A percentile compares a stretch with the other conserved stretches of the same genome.
Conservation (phyloP, 2,888 invertebrate genomes). For the Chirona hameri region DNA sequence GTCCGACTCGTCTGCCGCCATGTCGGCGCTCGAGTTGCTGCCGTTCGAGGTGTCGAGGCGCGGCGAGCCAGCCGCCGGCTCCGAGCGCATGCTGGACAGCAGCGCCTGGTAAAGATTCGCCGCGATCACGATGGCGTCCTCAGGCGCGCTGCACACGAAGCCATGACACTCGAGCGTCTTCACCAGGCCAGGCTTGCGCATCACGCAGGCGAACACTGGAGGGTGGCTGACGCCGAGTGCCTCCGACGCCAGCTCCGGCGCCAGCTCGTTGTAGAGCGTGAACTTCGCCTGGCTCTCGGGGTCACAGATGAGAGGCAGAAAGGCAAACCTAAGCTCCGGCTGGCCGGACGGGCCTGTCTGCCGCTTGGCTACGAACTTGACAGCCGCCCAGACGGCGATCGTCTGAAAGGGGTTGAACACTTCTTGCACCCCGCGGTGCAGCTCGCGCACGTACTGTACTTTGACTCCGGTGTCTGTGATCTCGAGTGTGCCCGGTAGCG, state of each 20-base stretch:
- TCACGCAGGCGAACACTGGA: slow-evolving; percentile 84
- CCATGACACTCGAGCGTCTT: slow-evolving; percentile 84
- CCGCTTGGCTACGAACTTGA: slow-evolving; percentile 66
- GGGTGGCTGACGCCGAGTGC: slow-evolving; percentile 55
- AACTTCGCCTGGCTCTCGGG: slow-evolving; percentile 49
- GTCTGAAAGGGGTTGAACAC: slow-evolving; percentile 75
- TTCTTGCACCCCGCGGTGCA: slow-evolving; percentile 44
- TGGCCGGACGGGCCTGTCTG: slow-evolving; percentile 36
- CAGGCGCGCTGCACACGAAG: slow-evolving; percentile 81
- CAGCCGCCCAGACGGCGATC: slow-evolving; percentile 89
- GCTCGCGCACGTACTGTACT: slow-evolving; percentile 37
- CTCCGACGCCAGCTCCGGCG: slow-evolving; percentile 38
- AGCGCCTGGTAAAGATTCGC: slow-evolving; percentile 85
- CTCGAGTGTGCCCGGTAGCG: slow-evolving; percentile 59
- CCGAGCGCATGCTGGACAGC: slow-evolving; percentile 65
- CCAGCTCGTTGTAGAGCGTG: slow-evolving; percentile 39
- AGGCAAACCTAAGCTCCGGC: slow-evolving; percentile 62
- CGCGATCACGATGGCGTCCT: slow-evolving; percentile 87
- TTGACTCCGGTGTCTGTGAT: slow-evolving; percentile 52
- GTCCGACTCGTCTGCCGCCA: slow-evolving; percentile 67
- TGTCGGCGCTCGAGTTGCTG: slow-evolving; percentile 45
- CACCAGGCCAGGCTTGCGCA: slow-evolving; percentile 62
- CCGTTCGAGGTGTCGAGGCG: slow-evolving; percentile 35
- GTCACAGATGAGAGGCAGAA: slow-evolving; percentile 77
- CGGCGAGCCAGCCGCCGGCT: slow-evolving; percentile 31